Evolutionary conservation across 2,797 vertebrate genomes (phyloP).

Genomic region (Morelia viridis): DNA sequence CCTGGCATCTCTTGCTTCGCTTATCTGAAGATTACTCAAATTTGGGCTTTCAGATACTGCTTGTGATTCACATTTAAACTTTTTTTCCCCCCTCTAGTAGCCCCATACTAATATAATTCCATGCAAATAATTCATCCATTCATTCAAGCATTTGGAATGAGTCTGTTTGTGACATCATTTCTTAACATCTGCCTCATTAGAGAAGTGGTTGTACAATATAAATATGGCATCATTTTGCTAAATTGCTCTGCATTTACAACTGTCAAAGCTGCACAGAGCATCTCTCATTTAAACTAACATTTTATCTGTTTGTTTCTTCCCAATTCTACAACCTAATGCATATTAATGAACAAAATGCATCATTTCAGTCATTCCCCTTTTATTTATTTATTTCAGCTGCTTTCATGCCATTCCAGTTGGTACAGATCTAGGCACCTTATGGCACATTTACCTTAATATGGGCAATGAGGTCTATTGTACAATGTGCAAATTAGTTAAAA

Average conservation of each 20-base stretch:
- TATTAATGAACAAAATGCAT: background rate
- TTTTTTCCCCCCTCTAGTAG: background rate
- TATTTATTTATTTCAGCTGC: background rate
- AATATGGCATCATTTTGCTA: background rate
- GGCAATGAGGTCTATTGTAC: background rate
- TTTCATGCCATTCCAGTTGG: background rate
- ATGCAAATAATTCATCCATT: constrained; percentile 2
- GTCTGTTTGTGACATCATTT: constrained; percentile 8
- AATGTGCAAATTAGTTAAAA: background rate
- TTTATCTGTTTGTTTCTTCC: constrained; percentile 6
- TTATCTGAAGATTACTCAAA: background rate
- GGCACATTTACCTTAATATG: background rate
- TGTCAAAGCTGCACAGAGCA: background rate
- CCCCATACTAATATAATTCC: background rate
- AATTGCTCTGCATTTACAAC: background rate
- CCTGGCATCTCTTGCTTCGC: too few relatives aligned
- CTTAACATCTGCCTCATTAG: constrained; percentile 8
- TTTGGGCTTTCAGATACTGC: background rate
- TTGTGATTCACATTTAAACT: background rate
- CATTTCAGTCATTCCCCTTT: background rate
- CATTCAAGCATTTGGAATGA: constrained; percentile 18
- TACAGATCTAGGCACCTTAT: background rate
- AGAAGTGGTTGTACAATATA: background rate
- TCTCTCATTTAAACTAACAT: constrained; percentile 17
- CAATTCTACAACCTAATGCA: background rate